Evolutionary conservation across 2,888 invertebrate species (phyloP), one percentile per base, ranked within the genome.

Genomic region (Chaitophorus viminalis): DNA sequence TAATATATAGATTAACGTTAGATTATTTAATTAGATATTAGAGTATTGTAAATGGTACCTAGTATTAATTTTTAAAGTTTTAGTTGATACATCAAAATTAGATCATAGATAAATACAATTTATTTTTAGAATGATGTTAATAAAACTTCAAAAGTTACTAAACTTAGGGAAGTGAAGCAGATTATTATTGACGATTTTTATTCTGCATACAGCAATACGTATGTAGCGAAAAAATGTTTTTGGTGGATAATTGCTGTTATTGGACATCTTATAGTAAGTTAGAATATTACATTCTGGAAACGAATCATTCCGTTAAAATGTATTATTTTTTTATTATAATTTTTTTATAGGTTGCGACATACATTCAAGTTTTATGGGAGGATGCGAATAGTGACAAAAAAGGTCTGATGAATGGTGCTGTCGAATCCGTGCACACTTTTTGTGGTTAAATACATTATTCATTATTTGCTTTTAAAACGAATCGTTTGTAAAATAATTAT

Each of bases 221-320:
- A 91, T 88, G 91, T 93, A 33, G 83, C 92, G 11, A 92, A 92
- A 89, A 93, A 93, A 93, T 92, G 92, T n/a, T 83, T 93, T 21
- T 93, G 93, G 93, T 93, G 93, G 93, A 92, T 92, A 0, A 90
- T 93, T n/a, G 92, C 92, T 0, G 92, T 92, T 9, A 92, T 92
- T 89, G 92, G 92, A 52, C 92, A 92, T 89, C 91, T 91, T 85
- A 93, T 93, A 68, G 89, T 89, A 79, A 89, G 89, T 89, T 0
- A n/a, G 46, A 72, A 5, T 36, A 46, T 46, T 70, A 29, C 21
- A 70, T 70, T 70, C 17, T 70, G 17, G 31, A 17, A 31, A 17
- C 4, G 17, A 9, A 31, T 81, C 46, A 14, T 33, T 3, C 21
- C 3, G 33, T 78, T 79, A 78, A 33, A n/a, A 18, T 0, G 11